Percentiles rank a stretch among this genome's conserved stretches.
Conservation (phyloP, 2,888 invertebrate genomes). For the Spisula subtruncata region DNA sequence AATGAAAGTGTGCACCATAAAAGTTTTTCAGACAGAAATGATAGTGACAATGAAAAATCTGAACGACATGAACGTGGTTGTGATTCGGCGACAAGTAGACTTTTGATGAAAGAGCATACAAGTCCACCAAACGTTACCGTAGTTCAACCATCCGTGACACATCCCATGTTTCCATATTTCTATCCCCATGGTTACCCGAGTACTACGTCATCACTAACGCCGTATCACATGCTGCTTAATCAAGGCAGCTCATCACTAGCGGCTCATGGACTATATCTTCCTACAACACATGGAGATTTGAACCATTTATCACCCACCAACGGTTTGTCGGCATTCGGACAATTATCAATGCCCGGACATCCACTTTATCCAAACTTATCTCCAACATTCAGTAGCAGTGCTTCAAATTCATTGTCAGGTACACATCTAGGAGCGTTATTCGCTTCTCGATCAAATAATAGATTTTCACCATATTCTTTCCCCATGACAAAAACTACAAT, state of each 20-base stretch:
- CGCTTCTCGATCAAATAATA: slow-evolving; percentile 90
- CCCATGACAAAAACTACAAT: slow-evolving; percentile 84
- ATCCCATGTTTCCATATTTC: slow-evolving; percentile 96
- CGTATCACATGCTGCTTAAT: slow-evolving; percentile 81
- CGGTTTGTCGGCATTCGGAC: slow-evolving; percentile 93
- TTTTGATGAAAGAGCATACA: slow-evolving; percentile 75
- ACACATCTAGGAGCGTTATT: slow-evolving; percentile 82
- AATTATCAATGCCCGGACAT: slow-evolving; percentile 94
- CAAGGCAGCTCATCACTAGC: slow-evolving; percentile 75
- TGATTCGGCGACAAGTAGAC: slow-evolving; percentile 64
- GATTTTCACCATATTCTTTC: slow-evolving; percentile 96
- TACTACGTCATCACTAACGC: slow-evolving; percentile 89
- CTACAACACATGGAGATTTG: slow-evolving; percentile 80
- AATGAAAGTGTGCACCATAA: slow-evolving; percentile 56
- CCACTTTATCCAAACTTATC: slow-evolving; percentile 88
- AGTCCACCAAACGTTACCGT: slow-evolving; percentile 95
- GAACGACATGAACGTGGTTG: slow-evolving; percentile 57
- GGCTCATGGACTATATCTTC: slow-evolving; percentile 77
- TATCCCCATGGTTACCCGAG: slow-evolving; percentile 94
- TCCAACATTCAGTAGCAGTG: slow-evolving; percentile 84
- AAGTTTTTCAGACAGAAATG: slow-evolving; percentile 62
- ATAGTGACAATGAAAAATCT: slow-evolving; percentile 66
- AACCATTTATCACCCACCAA: slow-evolving; percentile 89
- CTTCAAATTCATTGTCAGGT: slow-evolving; percentile 85
- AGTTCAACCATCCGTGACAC: slow-evolving; percentile 94